These are phyloP conservation scores for Dermolepida albohirtum DNA, from an alignment of 2,888 invertebrate genomes.

Conservation along the genomic window DNA sequence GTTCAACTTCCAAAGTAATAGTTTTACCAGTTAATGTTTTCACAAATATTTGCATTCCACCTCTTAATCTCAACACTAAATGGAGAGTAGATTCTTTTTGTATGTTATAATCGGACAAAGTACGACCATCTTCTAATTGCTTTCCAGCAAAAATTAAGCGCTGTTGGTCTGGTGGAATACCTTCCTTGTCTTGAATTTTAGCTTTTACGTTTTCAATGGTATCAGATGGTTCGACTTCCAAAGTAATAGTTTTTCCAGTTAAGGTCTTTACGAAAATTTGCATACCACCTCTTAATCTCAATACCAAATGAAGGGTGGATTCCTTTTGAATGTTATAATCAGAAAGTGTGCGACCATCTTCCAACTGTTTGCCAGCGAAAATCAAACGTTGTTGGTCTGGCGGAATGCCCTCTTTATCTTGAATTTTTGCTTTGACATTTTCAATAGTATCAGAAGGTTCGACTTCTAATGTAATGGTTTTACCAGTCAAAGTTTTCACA, in stretches of 20 bases:
- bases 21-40: conserved; percentile 95
- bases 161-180: conserved; percentile 91
- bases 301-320: conserved; percentile 70
- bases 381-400: conserved; percentile 74
- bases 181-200: conserved; percentile 91
- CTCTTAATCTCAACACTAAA: conserved; percentile 92
- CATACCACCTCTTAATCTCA: conserved; percentile 80
- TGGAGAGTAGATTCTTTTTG: conserved; percentile 96
- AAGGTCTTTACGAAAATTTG: conserved; percentile 93
- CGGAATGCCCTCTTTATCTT: conserved; percentile 70
- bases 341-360: conserved; percentile 74
- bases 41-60: conserved; percentile 98
- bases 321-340: conserved; percentile 77
- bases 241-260: conserved; percentile 71
- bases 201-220: conserved; percentile 95
- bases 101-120: conserved; percentile 92
- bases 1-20: conserved; percentile 92
- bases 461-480: conserved; percentile 70
- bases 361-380: conserved; percentile 76
- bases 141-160: conserved; percentile 92
- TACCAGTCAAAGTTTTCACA: conserved; percentile 71
- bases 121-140: conserved; percentile 93
- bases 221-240: conserved; percentile 80
- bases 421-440: conserved; percentile 71
- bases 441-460: conserved; percentile 74